These are phyloP conservation scores for Lepilemur ruficaudatus DNA, from an alignment of 2,797 vertebrate genomes.

Conservation along the genomic window DNA sequence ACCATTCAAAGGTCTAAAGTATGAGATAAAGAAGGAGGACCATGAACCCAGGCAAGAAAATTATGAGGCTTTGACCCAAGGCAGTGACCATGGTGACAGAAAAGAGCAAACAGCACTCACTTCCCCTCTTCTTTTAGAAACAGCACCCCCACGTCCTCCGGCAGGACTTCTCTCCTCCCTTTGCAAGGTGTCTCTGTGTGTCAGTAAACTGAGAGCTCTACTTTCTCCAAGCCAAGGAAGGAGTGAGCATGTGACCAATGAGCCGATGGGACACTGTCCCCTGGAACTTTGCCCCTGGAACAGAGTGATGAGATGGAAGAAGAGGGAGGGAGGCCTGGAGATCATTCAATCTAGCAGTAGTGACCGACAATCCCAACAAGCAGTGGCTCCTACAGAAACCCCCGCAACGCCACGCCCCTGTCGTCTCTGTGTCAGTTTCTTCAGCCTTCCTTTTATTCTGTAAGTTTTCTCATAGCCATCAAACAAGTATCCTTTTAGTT, in stretches of 20 bases:
- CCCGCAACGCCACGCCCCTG: accelerated
- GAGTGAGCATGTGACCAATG: neutral
- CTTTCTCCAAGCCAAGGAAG: neutral
- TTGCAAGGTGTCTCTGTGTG: neutral
- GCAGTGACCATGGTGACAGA: neutral
- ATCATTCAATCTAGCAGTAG: accelerated
- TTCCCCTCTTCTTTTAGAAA: neutral
- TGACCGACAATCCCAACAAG: neutral
- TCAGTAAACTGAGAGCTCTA: neutral
- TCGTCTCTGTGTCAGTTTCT: neutral
- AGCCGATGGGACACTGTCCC: neutral
- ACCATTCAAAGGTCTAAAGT: neutral
- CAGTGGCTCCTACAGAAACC: neutral
- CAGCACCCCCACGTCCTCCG: neutral
- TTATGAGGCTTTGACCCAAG: neutral
- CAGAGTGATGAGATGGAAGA: neutral
- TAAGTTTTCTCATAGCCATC: neutral
- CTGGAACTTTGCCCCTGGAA: neutral
- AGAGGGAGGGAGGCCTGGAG: no score
- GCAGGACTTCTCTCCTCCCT: neutral
- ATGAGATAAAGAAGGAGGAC: neutral
- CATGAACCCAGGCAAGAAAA: neutral
- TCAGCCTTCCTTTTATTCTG: neutral
- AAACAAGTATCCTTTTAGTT: neutral
- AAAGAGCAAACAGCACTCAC: neutral